Base-by-base conservation (phyloP, 2,888 invertebrate species). In the Pseudococcus jackbeardsleyi region DNA sequence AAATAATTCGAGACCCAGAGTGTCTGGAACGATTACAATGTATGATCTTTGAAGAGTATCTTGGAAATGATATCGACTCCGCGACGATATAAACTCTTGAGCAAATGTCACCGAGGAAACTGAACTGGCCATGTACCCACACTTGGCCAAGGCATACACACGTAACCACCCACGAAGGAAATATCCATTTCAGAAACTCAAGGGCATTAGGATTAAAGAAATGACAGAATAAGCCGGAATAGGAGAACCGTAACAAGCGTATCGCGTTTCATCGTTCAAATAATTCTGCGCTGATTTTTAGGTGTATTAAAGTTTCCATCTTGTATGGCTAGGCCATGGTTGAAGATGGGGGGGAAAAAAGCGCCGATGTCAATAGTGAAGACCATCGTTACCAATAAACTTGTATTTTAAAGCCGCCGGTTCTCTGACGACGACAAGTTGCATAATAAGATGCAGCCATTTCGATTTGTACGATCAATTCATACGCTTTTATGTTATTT, bases 81-180 rank as follows among this genome's bases (percentile, higher is more conserved):
- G 5, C 2, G n/a, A n/a, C 1, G 54, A 17, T 17, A 48, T 48
- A 48, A 48, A 68, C 7, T 68, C 33, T 64, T 54, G n/a, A 17
- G 54, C 54, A 54, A 54, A 54, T 54, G 54, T 54, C 54, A 54
- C 54, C 12, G n/a, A 54, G 15, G 54, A 54, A 54, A 54, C 17
- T 54, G 54, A 54, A 54, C 54, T 17, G 17, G 7, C 17, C 39
- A 39, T 39, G 5, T 7, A 26, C 7, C 39, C 17, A 39, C 77
- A 77, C 26, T 77, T 26, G 54, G 54, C 54, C 54, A 39, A 77
- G 39, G 39, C 17, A 42, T 39, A 77, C 77, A 42, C 39, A 54
- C 39, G 17, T 77, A 77, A 42, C 77, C 77, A 77, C 77, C 77
- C 77, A 77, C 77, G 77, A 77, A 77, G 77, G 77, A 77, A 77